Percentiles rank a stretch among this genome's conserved stretches.
These are phyloP conservation scores for Choloepus didactylus DNA, from an alignment of 2,797 vertebrate genomes.

Conservation along the genomic window DNA sequence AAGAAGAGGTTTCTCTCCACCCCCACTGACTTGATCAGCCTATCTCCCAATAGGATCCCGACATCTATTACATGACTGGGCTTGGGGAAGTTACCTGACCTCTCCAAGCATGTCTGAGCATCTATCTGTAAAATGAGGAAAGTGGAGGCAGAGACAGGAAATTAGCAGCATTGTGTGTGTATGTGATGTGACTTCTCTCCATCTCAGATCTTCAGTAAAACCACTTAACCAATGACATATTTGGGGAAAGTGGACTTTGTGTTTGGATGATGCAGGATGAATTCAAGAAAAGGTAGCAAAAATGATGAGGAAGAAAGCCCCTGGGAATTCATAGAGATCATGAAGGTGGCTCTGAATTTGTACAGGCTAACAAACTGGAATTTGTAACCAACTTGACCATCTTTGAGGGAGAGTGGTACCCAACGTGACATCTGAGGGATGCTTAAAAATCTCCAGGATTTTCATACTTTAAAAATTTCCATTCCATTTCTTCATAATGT, in stretches of 20 bases:
- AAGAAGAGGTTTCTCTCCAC: background rate
- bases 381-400: conserved; percentile 37
- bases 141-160: background rate
- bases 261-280: background rate
- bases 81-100: background rate
- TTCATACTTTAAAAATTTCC: conserved; percentile 48
- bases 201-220: conserved; percentile 42
- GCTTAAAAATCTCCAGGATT: conserved; percentile 33
- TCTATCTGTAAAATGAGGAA: background rate
- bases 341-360: background rate
- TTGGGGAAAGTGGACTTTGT: background rate
- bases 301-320: background rate
- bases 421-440: background rate
- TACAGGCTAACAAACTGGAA: background rate
- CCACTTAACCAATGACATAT: background rate
- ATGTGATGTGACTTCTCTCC: background rate
- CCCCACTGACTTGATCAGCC: background rate
- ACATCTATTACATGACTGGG: background rate
- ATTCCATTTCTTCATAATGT: conserved; percentile 51
- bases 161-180: background rate
- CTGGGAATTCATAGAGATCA: background rate
- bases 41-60: background rate
- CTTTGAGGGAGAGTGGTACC: background rate
- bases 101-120: background rate
- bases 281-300: background rate